phyloP scores from a whole-genome alignment of 2,113 vertebrate species.

The Aspiorhynchus laticeps region DNA sequence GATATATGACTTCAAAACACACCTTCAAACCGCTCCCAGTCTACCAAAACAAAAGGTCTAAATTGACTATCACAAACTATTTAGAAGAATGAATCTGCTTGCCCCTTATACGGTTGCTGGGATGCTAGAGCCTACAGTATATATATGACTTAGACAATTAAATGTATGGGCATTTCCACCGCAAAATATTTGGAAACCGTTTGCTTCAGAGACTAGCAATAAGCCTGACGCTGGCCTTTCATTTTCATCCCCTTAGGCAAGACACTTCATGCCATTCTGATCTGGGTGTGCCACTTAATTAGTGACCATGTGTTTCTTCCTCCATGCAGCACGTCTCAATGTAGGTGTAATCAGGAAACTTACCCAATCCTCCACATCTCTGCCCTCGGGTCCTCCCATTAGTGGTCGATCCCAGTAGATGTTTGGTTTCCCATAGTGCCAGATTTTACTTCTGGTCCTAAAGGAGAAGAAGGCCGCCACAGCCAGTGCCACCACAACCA shows the following conservation, averaged over 20 bases:
- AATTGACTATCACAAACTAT: background rate
- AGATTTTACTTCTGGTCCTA: conserved; percentile 85
- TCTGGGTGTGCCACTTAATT: conserved; percentile 5
- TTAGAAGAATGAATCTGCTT: background rate
- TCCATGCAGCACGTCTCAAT: background rate
- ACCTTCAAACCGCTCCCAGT: background rate
- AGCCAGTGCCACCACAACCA: conserved; percentile 79
- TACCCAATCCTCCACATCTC: conserved; percentile 91
- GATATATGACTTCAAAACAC: background rate
- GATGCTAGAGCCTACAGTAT: background rate
- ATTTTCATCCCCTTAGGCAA: background rate
- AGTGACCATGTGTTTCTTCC: background rate
- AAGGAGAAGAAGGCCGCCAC: conserved; percentile 82
- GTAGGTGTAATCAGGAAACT: conserved; percentile 60
- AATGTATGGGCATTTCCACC: background rate
- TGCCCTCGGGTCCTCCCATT: conserved; percentile 73
- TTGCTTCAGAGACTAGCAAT: background rate
- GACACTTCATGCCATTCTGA: background rate
- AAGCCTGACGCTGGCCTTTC: background rate
- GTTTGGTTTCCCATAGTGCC: conserved; percentile 84
- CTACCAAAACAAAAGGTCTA: background rate
- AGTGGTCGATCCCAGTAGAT: conserved; percentile 83
- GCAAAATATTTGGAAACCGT: background rate
- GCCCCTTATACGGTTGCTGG: background rate
- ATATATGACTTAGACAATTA: background rate